phyloP scores from a whole-genome alignment of 92 coral and sea anemone species.

The Bergia sp. region DNA sequence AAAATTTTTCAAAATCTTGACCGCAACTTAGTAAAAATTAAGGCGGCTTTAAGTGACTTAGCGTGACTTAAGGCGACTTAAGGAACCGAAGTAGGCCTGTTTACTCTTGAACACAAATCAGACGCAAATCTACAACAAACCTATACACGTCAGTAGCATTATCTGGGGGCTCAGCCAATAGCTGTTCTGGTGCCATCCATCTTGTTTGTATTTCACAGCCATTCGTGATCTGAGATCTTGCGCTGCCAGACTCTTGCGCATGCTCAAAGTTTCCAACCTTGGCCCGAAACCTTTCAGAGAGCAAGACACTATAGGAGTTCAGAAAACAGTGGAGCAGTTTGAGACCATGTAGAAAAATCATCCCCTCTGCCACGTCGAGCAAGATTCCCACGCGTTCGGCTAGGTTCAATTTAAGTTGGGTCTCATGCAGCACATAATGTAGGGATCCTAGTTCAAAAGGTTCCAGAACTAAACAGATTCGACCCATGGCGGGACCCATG shows the following conservation, averaged over 20 bases:
- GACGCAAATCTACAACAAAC: slow-evolving; percentile 27
- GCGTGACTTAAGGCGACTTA: too few species aligned
- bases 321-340: slow-evolving; percentile 82
- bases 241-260: slow-evolving; percentile 56
- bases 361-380: slow-evolving; percentile 79
- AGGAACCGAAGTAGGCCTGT: too few species aligned
- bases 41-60: too few species aligned
- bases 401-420: slow-evolving; percentile 62
- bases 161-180: slow-evolving; percentile 59
- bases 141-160: slow-evolving; percentile 73
- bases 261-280: slow-evolving; percentile 76
- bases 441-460: slow-evolving; percentile 73
- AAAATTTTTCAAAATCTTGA: too few species aligned
- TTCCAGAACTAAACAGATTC: slow-evolving; percentile 77
- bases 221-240: neutral
- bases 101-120: neutral
- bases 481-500: slow-evolving; percentile 56
- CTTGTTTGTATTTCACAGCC: slow-evolving; percentile 51
- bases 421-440: slow-evolving; percentile 66
- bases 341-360: slow-evolving; percentile 69
- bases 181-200: slow-evolving; percentile 86
- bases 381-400: slow-evolving; percentile 56
- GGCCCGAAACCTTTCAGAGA: slow-evolving; percentile 60
- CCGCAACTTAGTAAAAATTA: too few species aligned
- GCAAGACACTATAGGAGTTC: slow-evolving; percentile 71